Base-by-base conservation (phyloP, 1,140 invertebrate species). In the Stegodyphus dumicola region DNA sequence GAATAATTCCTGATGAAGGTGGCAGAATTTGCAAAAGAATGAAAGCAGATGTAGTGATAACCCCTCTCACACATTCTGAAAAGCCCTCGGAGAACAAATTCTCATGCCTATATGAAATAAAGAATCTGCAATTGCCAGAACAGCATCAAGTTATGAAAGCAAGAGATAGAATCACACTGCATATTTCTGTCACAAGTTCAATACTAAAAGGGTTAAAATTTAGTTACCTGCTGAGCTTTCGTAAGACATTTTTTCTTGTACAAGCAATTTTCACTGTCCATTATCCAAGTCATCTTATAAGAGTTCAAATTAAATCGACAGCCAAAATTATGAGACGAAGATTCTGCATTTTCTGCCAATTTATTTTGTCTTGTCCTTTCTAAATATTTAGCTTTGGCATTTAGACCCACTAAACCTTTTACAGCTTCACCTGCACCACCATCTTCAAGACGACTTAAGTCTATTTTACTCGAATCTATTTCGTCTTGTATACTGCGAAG, bases 231-330 rank as follows among this genome's bases (percentile, higher is more conserved):
- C 91, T 93, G 94, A 33, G 96, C 95, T 91, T 93, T 93, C 33
- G 91, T 92, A 78, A 96, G 92, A 71, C 95, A 94, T 90, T 94
- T 93, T 88, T 93, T 92, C 90, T 94, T 95, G 91, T 96, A 96
- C 87, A 97, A 91, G 88, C 93, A 94, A 90, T 94, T 94, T 89
- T 96, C 95, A 91, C 95, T 95, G 88, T 95, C 94, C 53, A 94
- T 93, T 65, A 96, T 93, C 90, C 95, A 96, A 67, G 95, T 93
- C 90, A 95, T 94, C 88, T 94, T 95, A 88, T 94, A 94, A 75
- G 93, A 93, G 87, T 93, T 93, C 3, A 93, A 90, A 90, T 94
- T 94, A 88, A 95, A 95, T 89, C 93, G 93, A 89, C 94, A 95
- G 88, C 94, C 92, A 0, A 93, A 93, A 78, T 93, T 93, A 88